These are phyloP conservation scores for Chydorus sphaericus DNA, from an alignment of 2,888 invertebrate genomes.

Conservation along the genomic window DNA sequence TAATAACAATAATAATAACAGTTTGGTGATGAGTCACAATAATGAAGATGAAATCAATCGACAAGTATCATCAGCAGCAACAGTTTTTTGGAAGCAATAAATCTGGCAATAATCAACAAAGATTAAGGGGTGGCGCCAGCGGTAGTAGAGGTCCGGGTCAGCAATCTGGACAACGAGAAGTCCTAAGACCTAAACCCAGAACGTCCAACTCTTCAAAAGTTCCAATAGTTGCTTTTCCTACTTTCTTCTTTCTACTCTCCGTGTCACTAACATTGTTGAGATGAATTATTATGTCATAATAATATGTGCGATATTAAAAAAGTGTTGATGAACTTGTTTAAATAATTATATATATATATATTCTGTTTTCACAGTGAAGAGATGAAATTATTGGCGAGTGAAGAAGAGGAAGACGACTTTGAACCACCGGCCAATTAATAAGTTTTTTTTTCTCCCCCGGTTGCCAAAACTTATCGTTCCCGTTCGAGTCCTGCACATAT, in stretches of 20 bases:
- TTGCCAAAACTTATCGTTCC: not conserved
- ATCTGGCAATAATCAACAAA: not conserved
- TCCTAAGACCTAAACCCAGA: not conserved
- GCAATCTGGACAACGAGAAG: not conserved
- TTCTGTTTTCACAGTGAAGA: not conserved
- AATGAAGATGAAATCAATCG: no score
- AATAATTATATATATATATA: not conserved
- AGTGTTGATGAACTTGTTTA: not conserved
- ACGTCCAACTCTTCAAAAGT: not conserved
- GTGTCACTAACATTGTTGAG: no score
- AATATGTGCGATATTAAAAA: no score
- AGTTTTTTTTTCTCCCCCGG: not conserved
- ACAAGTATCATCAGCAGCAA: not conserved
- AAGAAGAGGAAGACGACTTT: constrained; percentile 8
- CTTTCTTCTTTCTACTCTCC: not conserved
- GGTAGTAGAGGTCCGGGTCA: not conserved
- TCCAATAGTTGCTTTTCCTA: not conserved
- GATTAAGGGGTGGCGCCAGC: not conserved
- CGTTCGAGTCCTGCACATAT: not conserved
- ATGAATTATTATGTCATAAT: no score
- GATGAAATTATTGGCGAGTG: not conserved
- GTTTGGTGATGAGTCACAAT: no score
- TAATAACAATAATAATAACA: not conserved
- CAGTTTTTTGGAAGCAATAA: not conserved
- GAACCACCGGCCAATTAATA: constrained; percentile 8